phyloP scores from a whole-genome alignment of 1,140 invertebrate species.

The Bombus haemorrhoidalis region DNA sequence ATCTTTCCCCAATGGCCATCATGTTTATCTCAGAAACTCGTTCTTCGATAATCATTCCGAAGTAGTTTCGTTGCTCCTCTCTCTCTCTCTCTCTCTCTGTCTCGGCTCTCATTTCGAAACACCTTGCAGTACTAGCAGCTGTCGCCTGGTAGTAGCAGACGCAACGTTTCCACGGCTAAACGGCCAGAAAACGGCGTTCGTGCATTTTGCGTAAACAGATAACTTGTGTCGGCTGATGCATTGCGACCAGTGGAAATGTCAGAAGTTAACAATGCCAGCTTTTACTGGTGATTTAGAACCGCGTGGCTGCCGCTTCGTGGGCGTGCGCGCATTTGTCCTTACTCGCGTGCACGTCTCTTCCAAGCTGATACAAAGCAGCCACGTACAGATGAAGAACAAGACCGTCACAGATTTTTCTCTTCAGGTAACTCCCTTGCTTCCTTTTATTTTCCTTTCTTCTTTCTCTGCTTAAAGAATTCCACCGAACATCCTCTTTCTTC shows the following conservation, averaged over 20 bases:
- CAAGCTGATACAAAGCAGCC: conserved; percentile 25
- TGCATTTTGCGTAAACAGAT: conserved; percentile 49
- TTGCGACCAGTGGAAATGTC: conserved; percentile 41
- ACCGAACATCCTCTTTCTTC: neutral
- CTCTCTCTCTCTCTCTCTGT: too few relatives aligned
- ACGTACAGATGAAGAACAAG: conserved; percentile 39
- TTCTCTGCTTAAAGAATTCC: neutral
- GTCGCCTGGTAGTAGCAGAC: too few relatives aligned
- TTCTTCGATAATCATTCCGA: neutral
- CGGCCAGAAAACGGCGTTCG: conserved; percentile 10
- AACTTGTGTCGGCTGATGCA: conserved; percentile 30
- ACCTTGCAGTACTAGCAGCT: too few relatives aligned
- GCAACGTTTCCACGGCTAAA: neutral
- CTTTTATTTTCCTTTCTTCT: neutral
- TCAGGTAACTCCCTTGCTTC: neutral
- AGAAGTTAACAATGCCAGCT: conserved; percentile 56
- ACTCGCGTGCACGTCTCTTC: conserved; percentile 36
- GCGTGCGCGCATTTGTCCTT: conserved; percentile 52
- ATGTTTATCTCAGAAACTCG: neutral
- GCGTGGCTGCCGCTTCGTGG: conserved; percentile 35
- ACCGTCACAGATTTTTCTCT: conserved; percentile 15
- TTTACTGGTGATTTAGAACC: conserved; percentile 49
- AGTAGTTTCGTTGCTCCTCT: too few relatives aligned
- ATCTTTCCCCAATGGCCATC: too few relatives aligned
- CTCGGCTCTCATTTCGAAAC: neutral